A percentile compares a stretch with the other conserved stretches of the same genome.
Evolutionary conservation across 2,113 vertebrate genomes (phyloP).

Genomic region (Prunella fulvescens): DNA sequence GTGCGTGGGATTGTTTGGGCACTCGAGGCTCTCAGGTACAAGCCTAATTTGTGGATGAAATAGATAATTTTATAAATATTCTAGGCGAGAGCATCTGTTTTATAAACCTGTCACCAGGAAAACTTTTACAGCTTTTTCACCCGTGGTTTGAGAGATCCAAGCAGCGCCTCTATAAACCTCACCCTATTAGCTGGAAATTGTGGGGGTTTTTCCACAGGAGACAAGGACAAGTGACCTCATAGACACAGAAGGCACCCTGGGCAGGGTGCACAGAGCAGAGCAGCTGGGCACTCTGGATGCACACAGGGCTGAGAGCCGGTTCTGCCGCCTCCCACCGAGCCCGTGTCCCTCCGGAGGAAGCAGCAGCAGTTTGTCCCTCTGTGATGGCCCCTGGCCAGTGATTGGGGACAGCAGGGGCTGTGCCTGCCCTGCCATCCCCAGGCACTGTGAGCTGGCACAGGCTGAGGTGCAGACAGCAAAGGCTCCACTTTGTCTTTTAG

Average conservation of each 20-base stretch:
- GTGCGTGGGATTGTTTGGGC: neutral
- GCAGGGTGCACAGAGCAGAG: neutral
- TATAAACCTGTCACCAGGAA: neutral
- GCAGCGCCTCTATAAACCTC: neutral
- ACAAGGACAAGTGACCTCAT: neutral
- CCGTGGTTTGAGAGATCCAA: neutral
- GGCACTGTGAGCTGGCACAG: neutral
- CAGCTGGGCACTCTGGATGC: neutral
- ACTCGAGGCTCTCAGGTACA: neutral
- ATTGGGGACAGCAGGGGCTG: neutral
- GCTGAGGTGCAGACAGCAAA: neutral
- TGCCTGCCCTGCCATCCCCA: rapidly evolving
- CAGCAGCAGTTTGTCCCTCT: neutral
- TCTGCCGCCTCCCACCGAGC: neutral
- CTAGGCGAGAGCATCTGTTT: neutral
- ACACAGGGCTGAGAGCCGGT: neutral
- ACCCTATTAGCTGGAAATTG: neutral
- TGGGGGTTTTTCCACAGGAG: rapidly evolving
- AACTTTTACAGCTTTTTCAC: neutral
- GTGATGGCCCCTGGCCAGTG: neutral
- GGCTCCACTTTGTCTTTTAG: neutral
- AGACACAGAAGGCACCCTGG: rapidly evolving
- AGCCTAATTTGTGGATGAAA: neutral
- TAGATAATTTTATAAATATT: neutral
- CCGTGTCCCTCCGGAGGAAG: rapidly evolving